Base-by-base conservation (phyloP, 2,888 invertebrate genomes). In the Athetis lepigone region DNA sequence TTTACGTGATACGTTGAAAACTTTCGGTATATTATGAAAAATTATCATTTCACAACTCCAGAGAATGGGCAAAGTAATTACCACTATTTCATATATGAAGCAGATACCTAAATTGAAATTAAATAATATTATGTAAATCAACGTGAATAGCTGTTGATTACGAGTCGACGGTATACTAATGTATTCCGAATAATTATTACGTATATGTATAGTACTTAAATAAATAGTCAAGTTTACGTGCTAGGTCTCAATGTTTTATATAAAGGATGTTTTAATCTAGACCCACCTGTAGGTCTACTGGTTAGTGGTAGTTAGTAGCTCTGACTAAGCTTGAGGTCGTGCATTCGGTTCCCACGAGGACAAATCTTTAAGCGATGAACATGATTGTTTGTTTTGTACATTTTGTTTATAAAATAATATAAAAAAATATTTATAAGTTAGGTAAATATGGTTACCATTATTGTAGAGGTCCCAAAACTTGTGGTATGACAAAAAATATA, bases 91-190 rank as follows among this genome's bases (percentile, higher is more conserved):
- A 2, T 40, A 42, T 18, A 47, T 42, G 21, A 18, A 50, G 23
- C 13, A 37, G 4, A 54, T 51, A n/a, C n/a, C n/a, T n/a, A 36
- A 42, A 49, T 42, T 50, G 8, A 39, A 42, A 43, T 47, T 25
- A 40, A 69, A 69, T 65, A 45, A 45, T 56, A 37, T 62, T 46
- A 50, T 47, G 46, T 49, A 59, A 70, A 67, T 60, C 59, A 56
- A 42, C 47, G 39, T 59, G 66, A 74, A 66, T 70, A 54, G 47
- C 27, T 55, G 65, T 71, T 77, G 61, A 64, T 75, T 68, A 47
- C n/a, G 56, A 49, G 49, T 61, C 19, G 43, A 42, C n/a, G 13
- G 4, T n/a, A 40, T 40, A 50, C 49, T 61, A 54, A 65, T 61
- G 6, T 59, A 69, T 64, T 58, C 47, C 0, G 57, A 57, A 54